Evolutionary conservation across 2,888 invertebrate genomes (phyloP), one percentile per base, ranked within the genome.

Genomic region (Craniophora ligustri): DNA sequence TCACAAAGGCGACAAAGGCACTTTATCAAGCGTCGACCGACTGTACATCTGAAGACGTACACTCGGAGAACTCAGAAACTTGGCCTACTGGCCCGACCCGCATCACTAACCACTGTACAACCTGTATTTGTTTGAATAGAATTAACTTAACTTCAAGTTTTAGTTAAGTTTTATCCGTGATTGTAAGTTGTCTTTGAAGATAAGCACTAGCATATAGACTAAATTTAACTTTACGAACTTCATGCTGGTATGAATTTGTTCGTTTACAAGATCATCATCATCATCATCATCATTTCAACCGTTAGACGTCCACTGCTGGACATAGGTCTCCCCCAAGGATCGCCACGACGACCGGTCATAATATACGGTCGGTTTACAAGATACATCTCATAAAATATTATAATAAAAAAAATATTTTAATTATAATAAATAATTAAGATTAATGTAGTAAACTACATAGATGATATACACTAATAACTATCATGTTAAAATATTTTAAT

Each of bases 1-100:
- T 78, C 84, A 85, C 87, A 84, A 85, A 84, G 84, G 78, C 79
- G 86, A 88, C 87, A 89, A 87, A 87, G 88, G 78, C 82, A 82
- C 83, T 88, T 88, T 89, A 87, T 89, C 88, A 86, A 81, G 80
- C 76, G 79, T 81, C 82, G 81, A 84, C 81, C 84, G 76, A 79
- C 82, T 82, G 83, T 81, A 80, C 84, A 84, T 85, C 83, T 82
- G 75, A n/a, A n/a, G 75, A 80, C 72, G 77, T 86, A 84, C 75
- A 76, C 77, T 81, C 69, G 66, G 71, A 57, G 57, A 72, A 79
- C 71, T 75, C n/a, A n/a, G 72, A 72, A 85, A 82, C 82, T 82
- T 78, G 75, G 73, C 74, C 77, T 72, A 69, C 67, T 71, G 57
- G 63, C 64, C 26, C 23, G 46, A 60, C 73, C 73, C 75, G 72